Base-by-base conservation (phyloP, 2,113 vertebrate genomes). In the Dendropsophus ebraccatus region DNA sequence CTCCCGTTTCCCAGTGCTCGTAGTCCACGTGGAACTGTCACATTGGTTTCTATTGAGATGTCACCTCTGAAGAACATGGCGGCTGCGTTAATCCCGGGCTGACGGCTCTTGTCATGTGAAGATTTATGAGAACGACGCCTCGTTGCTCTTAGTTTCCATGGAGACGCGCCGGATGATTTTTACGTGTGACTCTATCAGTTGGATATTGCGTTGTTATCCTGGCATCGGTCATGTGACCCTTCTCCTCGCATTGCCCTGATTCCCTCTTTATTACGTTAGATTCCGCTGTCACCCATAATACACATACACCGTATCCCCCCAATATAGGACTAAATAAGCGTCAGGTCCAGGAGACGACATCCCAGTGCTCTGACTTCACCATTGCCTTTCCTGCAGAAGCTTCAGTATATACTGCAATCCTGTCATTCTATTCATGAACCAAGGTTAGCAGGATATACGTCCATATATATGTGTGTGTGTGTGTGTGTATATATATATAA, bases 111-210 rank as follows among this genome's bases (percentile, higher is more conserved):
- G 5, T 77, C 30, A 32, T 54, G 19, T 23, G 30, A 56, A 37
- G 75, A 23, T 78, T n/a, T 78, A 35, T 21, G 25, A 37, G 30
- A 19, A 37, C 19, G 50, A 54, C 7, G 74, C 19, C 50, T 52
- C n/a, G 4, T 78, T 49, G 74, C 25, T 54, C 25, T 54, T 32
- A 78, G 75, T 78, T 78, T 78, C 75, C 49, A 78, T 78, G 52
- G 75, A 54, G 49, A 78, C 28, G 19, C 28, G 50, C 17, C 56
- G 75, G 50, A 32, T 56, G 19, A 52, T 77, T 77, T 28, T 77
- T 54, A 77, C 74, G 28, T 30, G 72, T 50, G 45, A 75, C 72
- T 41, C 70, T 14, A n/a, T 25, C 11, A 21, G 25, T 54, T 4
- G 28, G 28, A 56, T 47, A 45, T 73, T 47, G 9, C 41, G 19